Percentiles rank a stretch among this genome's conserved stretches.
Conservation (phyloP, 2,797 vertebrate genomes). For the Scarus forsteni region DNA sequence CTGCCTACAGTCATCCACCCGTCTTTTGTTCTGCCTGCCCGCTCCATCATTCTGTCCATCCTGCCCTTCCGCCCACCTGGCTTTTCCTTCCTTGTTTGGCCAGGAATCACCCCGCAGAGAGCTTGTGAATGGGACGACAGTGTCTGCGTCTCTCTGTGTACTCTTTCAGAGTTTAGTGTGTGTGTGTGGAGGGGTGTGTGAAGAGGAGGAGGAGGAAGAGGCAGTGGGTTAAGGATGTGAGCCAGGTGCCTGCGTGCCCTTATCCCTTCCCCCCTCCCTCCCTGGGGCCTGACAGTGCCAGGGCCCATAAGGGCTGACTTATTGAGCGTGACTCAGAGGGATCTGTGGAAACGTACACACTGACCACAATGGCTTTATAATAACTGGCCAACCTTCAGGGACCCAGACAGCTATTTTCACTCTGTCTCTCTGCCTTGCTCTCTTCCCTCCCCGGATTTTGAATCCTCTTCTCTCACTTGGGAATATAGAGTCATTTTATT, state of each 20-base stretch:
- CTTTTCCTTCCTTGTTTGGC: conserved; percentile 76
- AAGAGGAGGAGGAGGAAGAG: conserved; percentile 57
- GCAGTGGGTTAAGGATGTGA: conserved; percentile 69
- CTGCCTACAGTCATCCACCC: conserved; percentile 53
- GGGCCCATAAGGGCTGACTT: conserved; percentile 76
- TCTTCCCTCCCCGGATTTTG: conserved; percentile 60
- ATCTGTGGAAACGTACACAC: conserved; percentile 75
- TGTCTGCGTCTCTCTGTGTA: conserved; percentile 65
- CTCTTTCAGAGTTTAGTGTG: conserved; percentile 44
- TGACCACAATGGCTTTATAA: conserved; percentile 83
- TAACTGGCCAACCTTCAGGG: conserved; percentile 76
- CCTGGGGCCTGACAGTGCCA: conserved; percentile 59
- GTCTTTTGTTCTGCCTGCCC: conserved; percentile 61
- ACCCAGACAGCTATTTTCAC: conserved; percentile 80
- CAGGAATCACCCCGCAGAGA: conserved; percentile 67
- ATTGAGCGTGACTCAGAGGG: conserved; percentile 78
- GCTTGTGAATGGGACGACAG: conserved; percentile 67
- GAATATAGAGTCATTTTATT: conserved; percentile 14
- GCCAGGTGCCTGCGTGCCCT: conserved; percentile 69
- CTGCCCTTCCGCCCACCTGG: conserved; percentile 72
- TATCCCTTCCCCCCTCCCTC: conserved; percentile 55
- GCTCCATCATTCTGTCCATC: conserved; percentile 66
- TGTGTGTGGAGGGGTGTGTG: conserved; percentile 53
- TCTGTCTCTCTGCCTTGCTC: conserved; percentile 70
- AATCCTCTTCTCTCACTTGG: conserved; percentile 55